Evolutionary conservation across 2,888 invertebrate genomes (phyloP).

Genomic region (Magallana nippona): DNA sequence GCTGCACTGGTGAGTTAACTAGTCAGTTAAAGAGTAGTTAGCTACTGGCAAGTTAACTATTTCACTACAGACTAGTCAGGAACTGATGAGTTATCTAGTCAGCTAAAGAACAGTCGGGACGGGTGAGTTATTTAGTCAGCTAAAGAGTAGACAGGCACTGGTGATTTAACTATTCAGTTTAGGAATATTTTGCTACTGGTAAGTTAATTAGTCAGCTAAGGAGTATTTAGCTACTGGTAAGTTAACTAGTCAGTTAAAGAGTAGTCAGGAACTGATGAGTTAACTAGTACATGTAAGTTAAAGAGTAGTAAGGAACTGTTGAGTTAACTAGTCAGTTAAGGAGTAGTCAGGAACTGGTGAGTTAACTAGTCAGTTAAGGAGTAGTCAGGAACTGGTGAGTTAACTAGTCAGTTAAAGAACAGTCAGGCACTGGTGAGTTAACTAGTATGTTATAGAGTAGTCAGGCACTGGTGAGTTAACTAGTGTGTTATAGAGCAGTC

Average conservation of each 20-base stretch:
- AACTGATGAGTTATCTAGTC: background rate
- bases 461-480: constrained; percentile 54
- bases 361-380: no score
- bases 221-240: constrained; percentile 61
- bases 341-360: no score
- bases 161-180: no score
- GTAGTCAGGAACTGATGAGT: background rate
- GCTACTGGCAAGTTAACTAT: constrained; percentile 33
- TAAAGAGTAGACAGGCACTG: no score
- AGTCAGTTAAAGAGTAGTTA: background rate
- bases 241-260: background rate
- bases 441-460: no score
- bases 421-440: no score
- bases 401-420: no score
- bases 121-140: background rate
- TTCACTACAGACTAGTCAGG: background rate
- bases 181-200: no score
- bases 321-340: background rate
- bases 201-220: no score
- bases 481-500: no score
- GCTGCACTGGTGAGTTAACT: background rate
- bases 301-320: no score
- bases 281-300: background rate
- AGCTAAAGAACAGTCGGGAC: background rate
- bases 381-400: no score